phyloP scores from a whole-genome alignment of 2,797 vertebrate genomes.

The Synaphobranchus kaupii region DNA sequence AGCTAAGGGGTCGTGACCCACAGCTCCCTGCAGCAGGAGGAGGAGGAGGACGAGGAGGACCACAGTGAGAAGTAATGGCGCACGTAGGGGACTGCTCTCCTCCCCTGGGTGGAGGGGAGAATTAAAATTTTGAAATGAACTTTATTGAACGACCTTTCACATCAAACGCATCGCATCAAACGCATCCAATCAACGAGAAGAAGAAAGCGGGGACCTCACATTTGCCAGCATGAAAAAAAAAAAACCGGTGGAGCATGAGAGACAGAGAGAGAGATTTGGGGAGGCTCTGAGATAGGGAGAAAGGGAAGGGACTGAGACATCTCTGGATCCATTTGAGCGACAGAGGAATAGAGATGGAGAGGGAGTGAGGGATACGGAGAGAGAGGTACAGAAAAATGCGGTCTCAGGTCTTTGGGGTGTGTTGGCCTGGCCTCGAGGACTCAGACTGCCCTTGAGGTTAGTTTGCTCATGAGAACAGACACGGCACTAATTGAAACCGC shows the following conservation, averaged over 20 bases:
- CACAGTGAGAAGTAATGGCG: not conserved
- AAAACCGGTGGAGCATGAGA: constrained; percentile 15
- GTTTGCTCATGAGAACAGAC: not conserved
- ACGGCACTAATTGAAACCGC: not conserved
- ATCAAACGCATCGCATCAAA: not conserved
- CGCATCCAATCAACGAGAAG: not conserved
- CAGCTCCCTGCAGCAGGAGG: not conserved
- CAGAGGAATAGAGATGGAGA: constrained; percentile 9
- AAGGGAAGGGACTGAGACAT: not conserved
- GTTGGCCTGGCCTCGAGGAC: not conserved
- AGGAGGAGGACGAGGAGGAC: too few species aligned
- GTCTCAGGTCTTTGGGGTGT: not conserved
- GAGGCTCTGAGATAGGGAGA: not conserved
- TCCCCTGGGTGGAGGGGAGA: not conserved
- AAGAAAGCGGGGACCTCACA: not conserved
- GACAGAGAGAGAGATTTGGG: constrained; percentile 4
- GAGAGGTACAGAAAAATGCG: not conserved
- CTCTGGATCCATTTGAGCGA: not conserved
- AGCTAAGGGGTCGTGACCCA: not conserved
- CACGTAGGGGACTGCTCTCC: not conserved
- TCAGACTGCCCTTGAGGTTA: not conserved
- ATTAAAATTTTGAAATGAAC: not conserved
- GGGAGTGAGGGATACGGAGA: not conserved
- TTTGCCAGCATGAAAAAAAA: constrained; percentile 4
- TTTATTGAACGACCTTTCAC: not conserved